These are phyloP conservation scores for Euzophera pinguis DNA, from an alignment of 2,888 invertebrate species.

Conservation along the genomic window DNA sequence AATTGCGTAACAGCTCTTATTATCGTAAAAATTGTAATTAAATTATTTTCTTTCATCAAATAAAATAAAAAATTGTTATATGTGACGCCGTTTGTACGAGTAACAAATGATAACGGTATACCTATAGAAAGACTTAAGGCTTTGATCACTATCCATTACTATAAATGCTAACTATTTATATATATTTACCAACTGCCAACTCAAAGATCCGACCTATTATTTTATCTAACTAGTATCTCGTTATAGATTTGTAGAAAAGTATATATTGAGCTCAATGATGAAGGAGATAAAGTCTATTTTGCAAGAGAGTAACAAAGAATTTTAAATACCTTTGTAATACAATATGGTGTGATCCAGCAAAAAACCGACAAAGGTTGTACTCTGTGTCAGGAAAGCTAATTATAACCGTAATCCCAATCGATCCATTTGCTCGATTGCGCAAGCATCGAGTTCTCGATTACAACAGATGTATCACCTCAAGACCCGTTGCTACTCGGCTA, in stretches of 20 bases:
- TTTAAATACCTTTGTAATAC: slow-evolving; percentile 27
- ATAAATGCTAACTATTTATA: background rate
- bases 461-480: slow-evolving; percentile 55
- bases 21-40: too few relatives aligned
- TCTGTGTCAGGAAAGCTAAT: slow-evolving; percentile 61
- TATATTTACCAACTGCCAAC: slow-evolving; percentile 1
- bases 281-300: background rate
- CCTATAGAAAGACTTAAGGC: too few relatives aligned
- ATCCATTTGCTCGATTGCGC: slow-evolving; percentile 68
- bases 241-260: background rate
- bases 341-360: slow-evolving; percentile 37
- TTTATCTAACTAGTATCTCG: slow-evolving; percentile 13
- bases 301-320: slow-evolving; percentile 6
- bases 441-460: slow-evolving; percentile 63
- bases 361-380: slow-evolving; percentile 45
- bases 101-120: too few relatives aligned
- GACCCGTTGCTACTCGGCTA: slow-evolving; percentile 36
- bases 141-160: background rate
- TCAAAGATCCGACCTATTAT: slow-evolving; percentile 5
- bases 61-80: too few relatives aligned
- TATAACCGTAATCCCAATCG: slow-evolving; percentile 65
- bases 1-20: too few relatives aligned
- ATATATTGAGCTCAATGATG: background rate
- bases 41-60: too few relatives aligned
- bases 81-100: too few relatives aligned